Base-by-base conservation (phyloP, 2,113 vertebrate species). In the Cryptomyrus ogoouensis region DNA sequence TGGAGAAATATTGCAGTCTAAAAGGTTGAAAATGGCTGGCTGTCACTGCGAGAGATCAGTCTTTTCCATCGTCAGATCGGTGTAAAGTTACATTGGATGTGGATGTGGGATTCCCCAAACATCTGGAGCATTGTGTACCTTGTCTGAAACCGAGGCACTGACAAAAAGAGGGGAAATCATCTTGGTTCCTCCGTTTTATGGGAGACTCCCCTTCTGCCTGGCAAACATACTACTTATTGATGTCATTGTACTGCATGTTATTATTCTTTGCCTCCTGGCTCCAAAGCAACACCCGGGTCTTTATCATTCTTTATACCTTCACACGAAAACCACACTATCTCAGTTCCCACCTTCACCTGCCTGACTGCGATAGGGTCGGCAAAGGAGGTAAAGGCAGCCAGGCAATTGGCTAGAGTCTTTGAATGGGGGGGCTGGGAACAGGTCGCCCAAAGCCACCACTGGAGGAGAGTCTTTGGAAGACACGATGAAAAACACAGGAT, bases 91-190 rank as follows among this genome's bases (percentile, higher is more conserved):
- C 52, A 35, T 5, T 31, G 52, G 49, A 90, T 49, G 35, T 39
- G 3, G n/a, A 44, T 9, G 4, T 62, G 56, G 35, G 46, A 56
- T 56, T 84, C 31, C 50, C 35, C 39, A 58, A 90, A 31, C 52
- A 49, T 44, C 77, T 35, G 77, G 39, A 89, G 58, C 83, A 80
- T 87, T 74, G 49, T 89, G 90, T 92, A 91, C 92, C 91, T 92
- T 92, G 90, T 91, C 70, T 90, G 24, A 42, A 88, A 91, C 87
- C 91, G 93, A 93, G 92, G 93, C 92, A 93, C 93, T 92, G 91
- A 89, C 90, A 89, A 89, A 90, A 85, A 47, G 77, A 70, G n/a
- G 47, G 39, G 53, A 77, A 27, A 83, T 89, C 66, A 87, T 44
- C 35, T 27, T 1, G 53, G 8, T 39, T 88, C 87, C 87, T 27